Conservation (phyloP, 2,113 vertebrate genomes). For the Salvelinus namaycush region DNA sequence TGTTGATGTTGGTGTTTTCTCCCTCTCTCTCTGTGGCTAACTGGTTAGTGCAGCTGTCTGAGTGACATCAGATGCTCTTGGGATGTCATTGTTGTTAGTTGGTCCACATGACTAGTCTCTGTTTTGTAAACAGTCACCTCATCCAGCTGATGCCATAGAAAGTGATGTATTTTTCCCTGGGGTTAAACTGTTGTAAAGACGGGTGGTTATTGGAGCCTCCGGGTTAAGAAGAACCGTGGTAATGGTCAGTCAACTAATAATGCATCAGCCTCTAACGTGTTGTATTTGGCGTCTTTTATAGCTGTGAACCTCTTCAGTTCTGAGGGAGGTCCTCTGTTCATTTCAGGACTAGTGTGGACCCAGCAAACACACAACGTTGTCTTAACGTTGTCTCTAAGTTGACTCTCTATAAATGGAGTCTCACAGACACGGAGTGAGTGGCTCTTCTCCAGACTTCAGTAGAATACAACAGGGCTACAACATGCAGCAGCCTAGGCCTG, state of each 20-base stretch:
- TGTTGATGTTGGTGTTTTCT: conserved; percentile 17
- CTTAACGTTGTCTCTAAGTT: too few species aligned
- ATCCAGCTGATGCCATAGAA: conserved; percentile 28
- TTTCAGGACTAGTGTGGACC: conserved; percentile 1
- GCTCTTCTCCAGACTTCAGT: conserved; percentile 61
- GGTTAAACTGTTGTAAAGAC: too few species aligned
- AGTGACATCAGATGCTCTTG: conserved; percentile 24
- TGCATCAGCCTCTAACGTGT: neutral
- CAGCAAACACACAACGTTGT: neutral
- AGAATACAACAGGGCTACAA: neutral
- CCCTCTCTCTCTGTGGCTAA: conserved; percentile 31
- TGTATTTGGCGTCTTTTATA: conserved; percentile 27
- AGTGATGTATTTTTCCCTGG: too few species aligned
- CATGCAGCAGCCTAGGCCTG: neutral
- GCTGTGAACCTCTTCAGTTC: conserved; percentile 9
- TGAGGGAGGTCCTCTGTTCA: conserved; percentile 24
- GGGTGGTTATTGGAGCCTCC: conserved; percentile 33
- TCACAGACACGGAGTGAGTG: conserved; percentile 60
- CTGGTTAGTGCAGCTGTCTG: conserved; percentile 47
- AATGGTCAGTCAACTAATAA: neutral
- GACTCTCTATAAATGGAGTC: conserved; percentile 74
- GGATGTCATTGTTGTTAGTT: conserved; percentile 31
- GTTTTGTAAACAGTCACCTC: conserved; percentile 62
- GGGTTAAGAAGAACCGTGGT: neutral
- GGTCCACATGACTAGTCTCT: conserved; percentile 24